A percentile compares a stretch with the other conserved stretches of the same genome.
Evolutionary conservation across 2,113 vertebrate genomes (phyloP).

Genomic region (Callipepla squamata): DNA sequence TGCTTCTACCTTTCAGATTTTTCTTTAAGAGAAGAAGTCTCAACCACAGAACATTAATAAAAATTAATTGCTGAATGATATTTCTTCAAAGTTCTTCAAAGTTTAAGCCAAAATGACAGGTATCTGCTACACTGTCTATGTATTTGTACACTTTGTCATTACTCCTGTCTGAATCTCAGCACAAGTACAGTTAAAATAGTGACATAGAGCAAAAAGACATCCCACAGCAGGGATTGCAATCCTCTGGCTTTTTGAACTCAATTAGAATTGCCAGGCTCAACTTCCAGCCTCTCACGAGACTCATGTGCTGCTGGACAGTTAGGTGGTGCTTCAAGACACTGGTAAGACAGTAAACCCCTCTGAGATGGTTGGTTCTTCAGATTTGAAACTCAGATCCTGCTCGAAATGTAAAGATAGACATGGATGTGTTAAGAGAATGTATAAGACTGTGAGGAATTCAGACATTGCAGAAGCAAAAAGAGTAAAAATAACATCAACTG

Average conservation of each 20-base stretch:
- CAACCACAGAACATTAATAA: background rate
- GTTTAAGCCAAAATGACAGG: background rate
- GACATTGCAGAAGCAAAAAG: background rate
- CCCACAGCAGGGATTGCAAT: background rate
- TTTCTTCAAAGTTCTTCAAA: background rate
- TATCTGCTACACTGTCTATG: background rate
- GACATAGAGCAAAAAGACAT: background rate
- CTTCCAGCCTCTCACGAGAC: background rate
- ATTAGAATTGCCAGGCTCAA: background rate
- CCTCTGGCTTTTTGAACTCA: background rate
- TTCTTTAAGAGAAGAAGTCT: background rate
- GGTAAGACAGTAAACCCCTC: background rate
- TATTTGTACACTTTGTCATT: background rate
- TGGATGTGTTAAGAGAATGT: background rate
- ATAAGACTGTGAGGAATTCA: background rate
- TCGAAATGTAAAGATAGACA: background rate
- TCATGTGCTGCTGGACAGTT: background rate
- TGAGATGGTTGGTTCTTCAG: background rate
- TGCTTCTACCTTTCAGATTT: background rate
- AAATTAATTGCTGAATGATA: background rate
- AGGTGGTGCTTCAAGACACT: background rate
- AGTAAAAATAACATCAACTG: slow-evolving; percentile 2
- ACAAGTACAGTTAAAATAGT: background rate
- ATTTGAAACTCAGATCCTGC: background rate
- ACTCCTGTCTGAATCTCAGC: background rate